phyloP scores from a whole-genome alignment of 2,888 invertebrate species.

The Drosophila nr. perissopoda region DNA sequence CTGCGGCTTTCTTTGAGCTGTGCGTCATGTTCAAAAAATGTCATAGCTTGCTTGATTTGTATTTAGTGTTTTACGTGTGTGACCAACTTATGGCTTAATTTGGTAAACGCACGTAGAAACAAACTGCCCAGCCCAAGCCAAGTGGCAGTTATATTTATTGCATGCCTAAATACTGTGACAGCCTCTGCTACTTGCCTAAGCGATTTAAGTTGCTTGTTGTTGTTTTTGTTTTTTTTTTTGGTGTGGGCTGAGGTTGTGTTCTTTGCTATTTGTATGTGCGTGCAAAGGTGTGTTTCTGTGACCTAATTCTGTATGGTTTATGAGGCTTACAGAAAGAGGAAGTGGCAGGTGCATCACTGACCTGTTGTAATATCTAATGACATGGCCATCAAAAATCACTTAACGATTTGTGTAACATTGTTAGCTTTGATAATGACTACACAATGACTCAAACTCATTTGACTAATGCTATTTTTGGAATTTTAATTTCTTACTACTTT shows the following conservation, averaged over 20 bases:
- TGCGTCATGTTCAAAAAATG: conserved; percentile 40
- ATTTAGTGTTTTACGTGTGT: conserved; percentile 12
- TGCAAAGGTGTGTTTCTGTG: conserved; percentile 50
- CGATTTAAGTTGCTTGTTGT: conserved; percentile 13
- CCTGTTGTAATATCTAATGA: conserved; percentile 54
- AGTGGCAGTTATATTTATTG: conserved; percentile 52
- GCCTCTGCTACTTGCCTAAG: conserved; percentile 12
- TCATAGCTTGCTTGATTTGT: conserved; percentile 38
- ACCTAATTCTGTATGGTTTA: conserved; percentile 53
- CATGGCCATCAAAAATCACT: conserved; percentile 42
- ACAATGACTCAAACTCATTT: background rate
- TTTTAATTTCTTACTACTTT: no score
- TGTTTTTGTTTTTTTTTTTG: background rate
- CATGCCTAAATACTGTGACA: conserved; percentile 36
- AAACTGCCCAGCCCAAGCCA: conserved; percentile 37
- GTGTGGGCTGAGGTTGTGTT: background rate
- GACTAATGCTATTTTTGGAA: background rate
- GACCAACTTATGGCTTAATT: conserved; percentile 60
- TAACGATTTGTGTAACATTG: conserved; percentile 33
- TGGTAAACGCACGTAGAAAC: conserved; percentile 55
- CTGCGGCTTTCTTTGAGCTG: background rate
- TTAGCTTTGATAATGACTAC: background rate
- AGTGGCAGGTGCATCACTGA: conserved; percentile 57
- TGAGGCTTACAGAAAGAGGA: conserved; percentile 21
- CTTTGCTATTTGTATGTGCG: conserved; percentile 3